Evolutionary conservation across 2,888 invertebrate genomes (phyloP), one percentile per base, ranked within the genome.

Genomic region (Andricus curvator): DNA sequence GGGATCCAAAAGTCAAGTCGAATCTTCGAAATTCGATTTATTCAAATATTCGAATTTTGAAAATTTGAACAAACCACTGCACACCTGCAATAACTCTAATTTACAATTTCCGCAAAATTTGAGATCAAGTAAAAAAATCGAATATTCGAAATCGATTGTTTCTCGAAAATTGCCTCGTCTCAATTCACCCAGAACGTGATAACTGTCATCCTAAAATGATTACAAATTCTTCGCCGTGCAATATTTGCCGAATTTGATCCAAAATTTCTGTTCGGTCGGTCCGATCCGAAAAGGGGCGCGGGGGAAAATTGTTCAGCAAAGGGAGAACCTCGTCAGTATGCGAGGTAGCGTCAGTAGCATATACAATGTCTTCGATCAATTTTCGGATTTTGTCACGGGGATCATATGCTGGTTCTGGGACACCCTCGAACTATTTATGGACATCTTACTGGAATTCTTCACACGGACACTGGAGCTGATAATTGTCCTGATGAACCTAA

Each of bases 361-460:
- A 76, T 67, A 84, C 68, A 84, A 80, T 77, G 84, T 88, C 70
- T 82, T 85, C 60, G 85, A 88, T 68, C 86, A 88, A 77, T 84
- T 88, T 25, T 48, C 68, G 25, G 85, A 86, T 22, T 89, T 90
- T 80, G 79, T 85, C 15, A 81, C 78, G 66, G 85, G 84, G 62
- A 80, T 90, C 41, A 81, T 84, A n/a, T 86, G 85, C 56, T 89
- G 88, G 87, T 78, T 87, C n/a, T 89, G 88, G 88, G 90, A 91
- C 66, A 91, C 90, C 33, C 29, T 88, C 77, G 89, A 88, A 70
- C 84, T 88, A 13, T 70, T 90, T 76, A 77, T 88, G 76, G 89
- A 89, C 41, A 87, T 90, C 70, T n/a, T 88, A 9, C 76, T 90
- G 44, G 91, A 91, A 78, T 90, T 88, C 80, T 64, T 87, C 29